Percentiles rank a stretch among this genome's conserved stretches.
Conservation (phyloP, 2,113 vertebrate genomes). For the Archocentrus centrarchus region DNA sequence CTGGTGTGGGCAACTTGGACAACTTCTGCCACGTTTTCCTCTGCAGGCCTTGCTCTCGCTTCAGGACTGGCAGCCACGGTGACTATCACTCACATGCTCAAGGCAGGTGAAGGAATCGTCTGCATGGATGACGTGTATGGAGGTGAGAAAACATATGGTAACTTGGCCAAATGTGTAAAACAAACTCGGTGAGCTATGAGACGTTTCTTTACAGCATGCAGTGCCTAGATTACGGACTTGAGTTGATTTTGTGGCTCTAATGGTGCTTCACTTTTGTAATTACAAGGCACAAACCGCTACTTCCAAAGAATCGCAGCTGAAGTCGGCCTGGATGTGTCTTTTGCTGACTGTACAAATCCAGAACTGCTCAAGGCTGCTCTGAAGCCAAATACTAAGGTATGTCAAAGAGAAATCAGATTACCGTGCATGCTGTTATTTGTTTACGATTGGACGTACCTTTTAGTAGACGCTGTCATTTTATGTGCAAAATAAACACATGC, state of each 20-base stretch:
- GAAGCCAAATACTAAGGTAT: slow-evolving; percentile 91
- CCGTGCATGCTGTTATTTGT: not conserved
- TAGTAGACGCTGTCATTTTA: not conserved
- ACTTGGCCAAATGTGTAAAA: not conserved
- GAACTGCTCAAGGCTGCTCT: slow-evolving; percentile 86
- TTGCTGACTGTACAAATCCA: slow-evolving; percentile 86
- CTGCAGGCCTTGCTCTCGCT: slow-evolving; percentile 87
- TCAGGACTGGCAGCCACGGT: slow-evolving; percentile 89
- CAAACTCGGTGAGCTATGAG: not conserved
- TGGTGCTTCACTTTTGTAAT: not conserved
- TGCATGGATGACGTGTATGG: slow-evolving; percentile 94
- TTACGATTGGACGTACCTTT: not conserved
- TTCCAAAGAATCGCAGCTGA: slow-evolving; percentile 83
- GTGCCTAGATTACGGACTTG: not conserved
- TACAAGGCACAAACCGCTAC: slow-evolving; percentile 90
- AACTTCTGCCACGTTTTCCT: not conserved
- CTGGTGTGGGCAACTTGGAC: not conserved
- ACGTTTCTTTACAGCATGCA: not conserved
- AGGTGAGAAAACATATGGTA: slow-evolving; percentile 76
- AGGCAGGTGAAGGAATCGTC: slow-evolving; percentile 87
- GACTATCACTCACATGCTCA: slow-evolving; percentile 90
- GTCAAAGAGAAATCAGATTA: not conserved
- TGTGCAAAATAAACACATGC: not conserved
- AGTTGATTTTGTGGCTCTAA: not conserved
- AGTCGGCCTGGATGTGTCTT: slow-evolving; percentile 83